These are phyloP conservation scores for Agrochola litura DNA, from an alignment of 2,888 invertebrate species.

Conservation along the genomic window DNA sequence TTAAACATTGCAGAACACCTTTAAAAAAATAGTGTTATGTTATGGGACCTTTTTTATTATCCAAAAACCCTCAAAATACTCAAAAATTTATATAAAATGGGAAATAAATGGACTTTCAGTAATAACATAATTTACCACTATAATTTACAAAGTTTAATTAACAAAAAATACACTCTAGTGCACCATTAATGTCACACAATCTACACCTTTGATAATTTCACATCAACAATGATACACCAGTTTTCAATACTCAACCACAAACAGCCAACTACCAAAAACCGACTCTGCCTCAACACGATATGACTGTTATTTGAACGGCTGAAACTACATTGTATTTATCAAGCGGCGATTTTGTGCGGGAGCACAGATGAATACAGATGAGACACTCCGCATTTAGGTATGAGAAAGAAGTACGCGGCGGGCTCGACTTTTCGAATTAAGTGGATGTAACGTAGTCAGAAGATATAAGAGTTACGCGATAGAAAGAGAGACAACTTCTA, in stretches of 20 bases:
- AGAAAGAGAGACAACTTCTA: too few relatives aligned
- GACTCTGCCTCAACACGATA: constrained; percentile 12
- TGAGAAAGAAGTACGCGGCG: too few relatives aligned
- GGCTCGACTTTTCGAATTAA: too few relatives aligned
- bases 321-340: background rate
- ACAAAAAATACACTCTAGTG: background rate
- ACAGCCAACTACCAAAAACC: constrained; percentile 1
- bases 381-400: too few relatives aligned
- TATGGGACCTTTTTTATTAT: background rate
- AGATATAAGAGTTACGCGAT: too few relatives aligned
- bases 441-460: too few relatives aligned
- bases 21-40: too few relatives aligned
- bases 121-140: background rate
- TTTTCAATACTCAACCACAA: background rate
- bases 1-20: background rate
- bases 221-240: background rate
- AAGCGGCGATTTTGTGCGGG: background rate
- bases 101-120: background rate
- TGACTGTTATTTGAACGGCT: constrained; percentile 12
- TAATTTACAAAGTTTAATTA: background rate
- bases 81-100: too few relatives aligned
- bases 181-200: background rate
- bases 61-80: background rate
- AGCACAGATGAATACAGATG: too few relatives aligned
- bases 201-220: background rate